A percentile compares a stretch with the other conserved stretches of the same genome.
phyloP scores from a whole-genome alignment of 2,888 invertebrate species.

The Epirrita christyi region DNA sequence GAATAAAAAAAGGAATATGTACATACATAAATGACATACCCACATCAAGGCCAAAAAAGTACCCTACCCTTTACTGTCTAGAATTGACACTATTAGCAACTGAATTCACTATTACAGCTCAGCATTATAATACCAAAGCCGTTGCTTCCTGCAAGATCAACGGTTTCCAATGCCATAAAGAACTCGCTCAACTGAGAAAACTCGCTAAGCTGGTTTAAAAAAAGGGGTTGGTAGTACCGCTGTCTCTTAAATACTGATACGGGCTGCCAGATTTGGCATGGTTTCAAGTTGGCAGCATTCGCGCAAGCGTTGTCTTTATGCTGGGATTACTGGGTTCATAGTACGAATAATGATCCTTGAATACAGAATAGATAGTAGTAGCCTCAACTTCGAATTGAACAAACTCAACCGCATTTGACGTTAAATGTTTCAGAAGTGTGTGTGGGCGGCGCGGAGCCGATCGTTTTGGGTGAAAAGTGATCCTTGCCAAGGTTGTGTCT shows the following conservation, averaged over 20 bases:
- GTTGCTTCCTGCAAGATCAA: too few relatives aligned
- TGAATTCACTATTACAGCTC: too few relatives aligned
- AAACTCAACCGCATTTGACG: constrained; percentile 5
- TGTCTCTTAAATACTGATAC: neutral
- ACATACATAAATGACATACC: neutral
- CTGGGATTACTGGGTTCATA: constrained; percentile 5
- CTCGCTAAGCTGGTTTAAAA: neutral
- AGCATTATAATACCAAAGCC: too few relatives aligned
- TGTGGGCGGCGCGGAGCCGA: neutral
- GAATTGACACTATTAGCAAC: neutral
- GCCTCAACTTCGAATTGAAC: neutral
- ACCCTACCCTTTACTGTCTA: neutral
- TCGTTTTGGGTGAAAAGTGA: neutral
- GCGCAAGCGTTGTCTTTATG: constrained; percentile 23
- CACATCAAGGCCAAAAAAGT: neutral
- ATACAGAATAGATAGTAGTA: constrained; percentile 3
- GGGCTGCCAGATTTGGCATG: constrained; percentile 6
- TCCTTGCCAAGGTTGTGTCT: neutral
- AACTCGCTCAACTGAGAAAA: neutral
- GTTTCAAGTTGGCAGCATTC: constrained; percentile 2
- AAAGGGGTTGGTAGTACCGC: neutral
- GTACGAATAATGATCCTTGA: constrained; percentile 4
- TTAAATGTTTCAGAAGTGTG: neutral
- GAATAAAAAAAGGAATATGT: too few relatives aligned
- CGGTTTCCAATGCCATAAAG: neutral